Evolutionary conservation across 64 coral and sea anemone species (phyloP).

Genomic region (Actinia tenebrosa): DNA sequence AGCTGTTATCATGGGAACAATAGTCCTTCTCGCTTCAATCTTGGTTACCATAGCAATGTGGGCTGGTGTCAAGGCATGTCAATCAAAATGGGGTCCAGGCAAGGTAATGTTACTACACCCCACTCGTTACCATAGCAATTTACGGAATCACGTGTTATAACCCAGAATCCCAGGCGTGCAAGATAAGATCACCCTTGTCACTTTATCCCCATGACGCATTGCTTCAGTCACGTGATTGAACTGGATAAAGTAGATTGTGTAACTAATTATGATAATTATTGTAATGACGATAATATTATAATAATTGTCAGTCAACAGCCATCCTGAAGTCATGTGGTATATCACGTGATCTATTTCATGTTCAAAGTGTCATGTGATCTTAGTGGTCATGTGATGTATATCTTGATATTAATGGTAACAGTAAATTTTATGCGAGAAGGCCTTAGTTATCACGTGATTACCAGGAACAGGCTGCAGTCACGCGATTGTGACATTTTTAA

Average conservation of each 20-base stretch:
- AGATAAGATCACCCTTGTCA: background rate
- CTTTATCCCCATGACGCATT: background rate
- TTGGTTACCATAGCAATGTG: background rate
- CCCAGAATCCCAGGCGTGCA: no score
- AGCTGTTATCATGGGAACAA: background rate
- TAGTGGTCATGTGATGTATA: no score
- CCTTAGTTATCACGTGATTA: no score
- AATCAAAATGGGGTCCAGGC: conserved; percentile 18
- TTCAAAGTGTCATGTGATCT: no score
- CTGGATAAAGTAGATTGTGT: background rate
- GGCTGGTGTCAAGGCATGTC: conserved; percentile 16
- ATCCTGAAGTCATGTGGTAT: no score
- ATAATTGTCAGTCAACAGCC: no score
- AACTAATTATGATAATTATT: background rate
- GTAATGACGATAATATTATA: no score
- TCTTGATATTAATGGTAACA: no score
- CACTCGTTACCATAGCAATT: background rate
- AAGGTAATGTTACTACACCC: background rate
- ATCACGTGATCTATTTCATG: no score
- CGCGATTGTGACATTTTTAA: background rate
- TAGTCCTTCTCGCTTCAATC: background rate
- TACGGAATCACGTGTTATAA: background rate
- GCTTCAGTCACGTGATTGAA: background rate
- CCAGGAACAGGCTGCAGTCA: background rate
- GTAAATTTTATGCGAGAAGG: no score